These are phyloP conservation scores for Panthera tigris DNA, from an alignment of 2,113 vertebrate species.

Conservation along the genomic window DNA sequence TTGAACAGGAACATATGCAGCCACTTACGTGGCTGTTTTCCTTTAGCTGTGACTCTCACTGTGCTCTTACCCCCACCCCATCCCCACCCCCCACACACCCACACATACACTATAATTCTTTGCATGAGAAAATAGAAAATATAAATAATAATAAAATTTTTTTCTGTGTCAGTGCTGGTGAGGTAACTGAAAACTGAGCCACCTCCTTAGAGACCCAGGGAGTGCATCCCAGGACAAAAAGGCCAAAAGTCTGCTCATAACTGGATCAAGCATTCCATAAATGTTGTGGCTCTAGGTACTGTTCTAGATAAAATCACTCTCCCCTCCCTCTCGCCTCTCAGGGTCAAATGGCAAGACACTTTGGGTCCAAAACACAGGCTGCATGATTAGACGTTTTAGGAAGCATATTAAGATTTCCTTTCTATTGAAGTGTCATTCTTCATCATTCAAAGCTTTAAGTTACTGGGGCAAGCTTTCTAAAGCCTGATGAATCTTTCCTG, in stretches of 20 bases:
- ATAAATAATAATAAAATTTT: background rate
- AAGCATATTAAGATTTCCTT: background rate
- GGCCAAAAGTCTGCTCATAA: background rate
- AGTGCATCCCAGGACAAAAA: constrained; percentile 1
- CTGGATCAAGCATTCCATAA: background rate
- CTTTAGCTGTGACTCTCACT: background rate
- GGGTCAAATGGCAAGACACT: background rate
- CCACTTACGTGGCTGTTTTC: background rate
- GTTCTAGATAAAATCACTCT: background rate
- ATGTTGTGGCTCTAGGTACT: background rate
- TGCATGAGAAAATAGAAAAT: background rate
- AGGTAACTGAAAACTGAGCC: background rate
- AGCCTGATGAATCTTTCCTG: background rate
- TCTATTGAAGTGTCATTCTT: background rate
- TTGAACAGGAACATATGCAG: background rate
- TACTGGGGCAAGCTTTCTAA: background rate
- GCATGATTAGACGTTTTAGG: background rate
- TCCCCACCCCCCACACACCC: too few relatives aligned
- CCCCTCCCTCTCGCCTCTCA: background rate
- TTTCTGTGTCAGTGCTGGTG: background rate
- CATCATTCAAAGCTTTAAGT: background rate
- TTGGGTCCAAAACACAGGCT: background rate
- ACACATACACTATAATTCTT: background rate
- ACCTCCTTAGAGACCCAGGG: background rate
- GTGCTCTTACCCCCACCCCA: background rate